Evolutionary conservation across 35 echinoderm and acorn worm species (phyloP), one percentile per base, ranked within the genome.

Genomic region (Heliocidaris erythrogramma): DNA sequence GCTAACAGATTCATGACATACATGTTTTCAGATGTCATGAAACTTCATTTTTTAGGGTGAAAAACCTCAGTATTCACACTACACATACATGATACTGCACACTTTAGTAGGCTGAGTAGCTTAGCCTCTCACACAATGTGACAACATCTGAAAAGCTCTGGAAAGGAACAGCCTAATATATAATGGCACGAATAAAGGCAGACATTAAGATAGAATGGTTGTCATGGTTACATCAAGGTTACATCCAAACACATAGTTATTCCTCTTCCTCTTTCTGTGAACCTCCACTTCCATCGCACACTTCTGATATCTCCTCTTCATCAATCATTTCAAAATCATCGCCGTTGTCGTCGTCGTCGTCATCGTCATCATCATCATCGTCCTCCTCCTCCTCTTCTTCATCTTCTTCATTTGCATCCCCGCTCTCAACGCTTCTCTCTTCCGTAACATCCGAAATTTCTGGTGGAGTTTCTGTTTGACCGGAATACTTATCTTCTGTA

Each of bases 291-390:
- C 49, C 50, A n/a, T 92, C 91, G 49, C 49, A 92, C 18, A 59
- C 91, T 59, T 92, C 91, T 21, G 91, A 92, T 16, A 92, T 92
- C 50, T 92, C 91, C 27, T 92, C 48, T 9, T 92, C 91, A 59
- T 92, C 32, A 48, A 92, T 92, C 91, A 92, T 92, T 92, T 92
- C 91, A 59, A 92, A 92, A 48, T 88, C 94, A 86, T 94, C 86
- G 24, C 49, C 85, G 47, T 50, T 88, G 16, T 32, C 61, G 4
- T 92, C 91, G 4, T 92, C 91, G 6, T 92, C 86, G 2, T 89
- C 91, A 59, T 92, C 31, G 5, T 89, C 87, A 4, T 89, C n/a
- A n/a, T 92, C 86, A 27, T 89, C 91, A 59, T 92, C 31, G 5
- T 89, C 87, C 0, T 89, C 87, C 21, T 89, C 87, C 10, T 89